Percentiles rank a stretch among this genome's conserved stretches.
phyloP scores from a whole-genome alignment of 2,888 invertebrate species.

The Didymodactylos carnosus region DNA sequence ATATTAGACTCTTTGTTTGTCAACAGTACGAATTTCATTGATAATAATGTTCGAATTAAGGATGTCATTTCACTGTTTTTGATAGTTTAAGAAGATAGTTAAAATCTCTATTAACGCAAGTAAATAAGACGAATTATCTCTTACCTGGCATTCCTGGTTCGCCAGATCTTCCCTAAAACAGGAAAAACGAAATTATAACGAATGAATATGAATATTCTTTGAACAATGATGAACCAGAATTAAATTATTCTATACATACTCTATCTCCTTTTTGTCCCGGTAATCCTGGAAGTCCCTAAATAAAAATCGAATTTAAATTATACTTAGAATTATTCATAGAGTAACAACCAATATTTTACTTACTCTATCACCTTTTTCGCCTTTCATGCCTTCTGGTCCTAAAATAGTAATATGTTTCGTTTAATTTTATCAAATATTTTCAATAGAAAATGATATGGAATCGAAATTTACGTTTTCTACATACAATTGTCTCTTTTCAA shows the following conservation, averaged over 20 bases:
- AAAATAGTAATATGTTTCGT: too few relatives aligned
- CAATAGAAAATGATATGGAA: too few relatives aligned
- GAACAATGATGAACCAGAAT: too few relatives aligned
- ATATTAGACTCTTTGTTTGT: not conserved
- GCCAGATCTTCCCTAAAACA: slow-evolving; percentile 10
- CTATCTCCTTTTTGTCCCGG: slow-evolving; percentile 6
- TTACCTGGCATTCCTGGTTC: slow-evolving; percentile 12
- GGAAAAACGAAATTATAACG: not conserved
- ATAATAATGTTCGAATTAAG: too few relatives aligned
- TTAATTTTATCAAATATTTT: too few relatives aligned
- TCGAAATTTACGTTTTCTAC: not conserved
- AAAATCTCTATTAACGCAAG: too few relatives aligned
- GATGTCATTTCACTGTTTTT: too few relatives aligned
- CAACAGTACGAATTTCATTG: not conserved
- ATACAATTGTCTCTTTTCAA: not conserved
- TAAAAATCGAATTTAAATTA: not conserved
- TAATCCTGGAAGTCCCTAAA: slow-evolving; percentile 7
- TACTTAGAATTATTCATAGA: not conserved
- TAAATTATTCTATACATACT: not conserved
- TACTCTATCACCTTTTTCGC: slow-evolving; percentile 14
- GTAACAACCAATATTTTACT: too few relatives aligned
- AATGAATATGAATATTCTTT: not conserved
- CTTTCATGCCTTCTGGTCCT: slow-evolving; percentile 1
- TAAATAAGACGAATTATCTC: too few relatives aligned
- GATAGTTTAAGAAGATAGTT: too few relatives aligned